Conservation (phyloP, 1,140 invertebrate species). For the Drosophila saltans region DNA sequence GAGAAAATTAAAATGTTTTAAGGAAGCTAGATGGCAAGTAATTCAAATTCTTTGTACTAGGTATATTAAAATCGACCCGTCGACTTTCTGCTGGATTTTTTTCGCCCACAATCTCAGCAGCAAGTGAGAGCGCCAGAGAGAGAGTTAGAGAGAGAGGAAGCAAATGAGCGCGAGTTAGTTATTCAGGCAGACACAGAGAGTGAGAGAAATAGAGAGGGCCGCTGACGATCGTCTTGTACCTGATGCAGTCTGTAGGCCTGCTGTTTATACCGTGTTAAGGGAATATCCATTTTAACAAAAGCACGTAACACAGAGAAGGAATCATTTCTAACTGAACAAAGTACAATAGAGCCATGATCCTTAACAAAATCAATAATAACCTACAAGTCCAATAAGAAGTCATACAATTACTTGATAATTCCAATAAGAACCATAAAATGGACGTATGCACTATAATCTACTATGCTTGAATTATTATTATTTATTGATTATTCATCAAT, state of each 20-base stretch:
- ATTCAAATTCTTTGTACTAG: not conserved
- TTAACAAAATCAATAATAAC: too few relatives aligned
- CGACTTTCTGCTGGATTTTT: not conserved
- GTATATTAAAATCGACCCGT: not conserved
- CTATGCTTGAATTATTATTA: too few relatives aligned
- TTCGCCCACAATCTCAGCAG: slow-evolving; percentile 29
- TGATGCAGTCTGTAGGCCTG: slow-evolving; percentile 25
- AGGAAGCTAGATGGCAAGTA: not conserved
- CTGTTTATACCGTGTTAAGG: not conserved
- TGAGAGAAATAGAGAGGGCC: not conserved
- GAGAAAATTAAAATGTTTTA: too few relatives aligned
- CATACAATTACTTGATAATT: too few relatives aligned
- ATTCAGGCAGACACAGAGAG: not conserved
- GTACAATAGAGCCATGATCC: too few relatives aligned
- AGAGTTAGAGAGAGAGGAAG: not conserved
- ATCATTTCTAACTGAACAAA: not conserved
- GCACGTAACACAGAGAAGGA: not conserved
- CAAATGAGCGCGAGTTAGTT: not conserved
- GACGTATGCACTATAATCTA: too few relatives aligned
- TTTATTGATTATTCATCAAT: too few relatives aligned
- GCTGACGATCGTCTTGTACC: slow-evolving; percentile 18
- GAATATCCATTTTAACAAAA: not conserved
- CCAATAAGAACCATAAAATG: too few relatives aligned
- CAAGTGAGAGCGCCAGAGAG: slow-evolving; percentile 30
- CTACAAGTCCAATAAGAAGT: too few relatives aligned